A percentile compares a stretch with the other conserved stretches of the same genome.
phyloP scores from a whole-genome alignment of 1,140 invertebrate genomes.

The Drosophila suzukii region DNA sequence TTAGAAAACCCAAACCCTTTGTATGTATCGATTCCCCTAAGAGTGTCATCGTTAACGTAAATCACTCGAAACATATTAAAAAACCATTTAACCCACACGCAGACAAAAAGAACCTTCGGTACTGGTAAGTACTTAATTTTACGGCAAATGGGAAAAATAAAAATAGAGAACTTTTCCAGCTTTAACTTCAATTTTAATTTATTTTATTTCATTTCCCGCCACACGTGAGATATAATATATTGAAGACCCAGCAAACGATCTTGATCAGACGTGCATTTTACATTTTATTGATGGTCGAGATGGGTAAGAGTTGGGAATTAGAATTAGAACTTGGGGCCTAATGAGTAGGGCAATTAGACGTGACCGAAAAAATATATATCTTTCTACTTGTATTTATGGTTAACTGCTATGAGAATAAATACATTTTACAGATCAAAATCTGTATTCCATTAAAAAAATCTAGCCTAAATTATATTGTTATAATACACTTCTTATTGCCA shows the following conservation, averaged over 20 bases:
- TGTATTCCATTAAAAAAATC: too few relatives aligned
- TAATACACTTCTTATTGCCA: too few relatives aligned
- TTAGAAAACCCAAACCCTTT: constrained; percentile 16
- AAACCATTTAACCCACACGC: constrained; percentile 49
- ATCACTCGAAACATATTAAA: constrained; percentile 63
- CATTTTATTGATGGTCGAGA: constrained; percentile 50
- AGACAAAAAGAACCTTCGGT: constrained; percentile 14
- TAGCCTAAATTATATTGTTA: too few relatives aligned
- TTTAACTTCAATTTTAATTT: constrained; percentile 64
- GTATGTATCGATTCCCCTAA: constrained; percentile 23
- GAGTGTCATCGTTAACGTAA: constrained; percentile 63
- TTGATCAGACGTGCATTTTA: constrained; percentile 64
- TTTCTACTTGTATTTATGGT: constrained; percentile 8
- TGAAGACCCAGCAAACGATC: constrained; percentile 20
- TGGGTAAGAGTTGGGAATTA: constrained; percentile 35
- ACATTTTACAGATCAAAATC: too few relatives aligned
- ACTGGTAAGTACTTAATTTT: constrained; percentile 65
- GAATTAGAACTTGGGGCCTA: constrained; percentile 24
- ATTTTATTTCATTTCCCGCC: constrained; percentile 52
- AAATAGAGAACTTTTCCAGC: constrained; percentile 43
- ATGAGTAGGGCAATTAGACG: constrained; percentile 50
- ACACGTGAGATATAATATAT: constrained; percentile 62
- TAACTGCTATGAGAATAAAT: constrained; percentile 11
- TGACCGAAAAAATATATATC: constrained; percentile 30
- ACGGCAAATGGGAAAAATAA: constrained; percentile 48